These are phyloP conservation scores for Siderastrea radians DNA, from an alignment of 92 coral and sea anemone species.

Conservation along the genomic window DNA sequence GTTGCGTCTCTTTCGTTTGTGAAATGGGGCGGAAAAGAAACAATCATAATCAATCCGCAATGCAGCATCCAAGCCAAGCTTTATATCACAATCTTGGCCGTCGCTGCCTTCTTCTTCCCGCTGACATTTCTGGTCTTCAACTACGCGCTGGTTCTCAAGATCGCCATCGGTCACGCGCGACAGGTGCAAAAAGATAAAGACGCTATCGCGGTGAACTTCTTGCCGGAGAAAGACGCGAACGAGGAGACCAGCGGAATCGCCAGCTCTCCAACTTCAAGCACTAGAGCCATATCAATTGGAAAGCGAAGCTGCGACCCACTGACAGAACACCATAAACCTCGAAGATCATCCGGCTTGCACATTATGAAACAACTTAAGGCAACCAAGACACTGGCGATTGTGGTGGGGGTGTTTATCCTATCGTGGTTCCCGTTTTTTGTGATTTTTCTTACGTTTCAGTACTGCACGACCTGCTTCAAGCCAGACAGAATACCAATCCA, in stretches of 20 bases:
- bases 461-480: conserved; percentile 74
- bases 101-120: conserved; percentile 92
- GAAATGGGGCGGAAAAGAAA: conserved; percentile 79
- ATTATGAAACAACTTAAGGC: conserved; percentile 95
- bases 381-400: conserved; percentile 95
- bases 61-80: conserved; percentile 82
- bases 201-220: conserved; percentile 85
- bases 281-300: conserved; percentile 39
- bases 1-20: conserved; percentile 87
- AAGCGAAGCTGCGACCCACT: conserved; percentile 49
- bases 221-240: conserved; percentile 66
- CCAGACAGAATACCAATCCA: conserved; percentile 34
- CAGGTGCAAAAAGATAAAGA: conserved; percentile 85
- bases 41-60: conserved; percentile 60
- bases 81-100: conserved; percentile 87
- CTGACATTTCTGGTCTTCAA: conserved; percentile 79
- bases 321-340: conserved; percentile 32
- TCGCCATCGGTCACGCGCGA: conserved; percentile 92
- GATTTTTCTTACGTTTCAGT: conserved; percentile 88
- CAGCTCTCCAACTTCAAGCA: conserved; percentile 51
- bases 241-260: conserved; percentile 69
- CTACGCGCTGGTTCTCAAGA: conserved; percentile 89
- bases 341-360: conserved; percentile 75
- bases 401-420: conserved; percentile 89
- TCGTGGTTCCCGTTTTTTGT: conserved; percentile 98